Evolutionary conservation across 2,888 invertebrate genomes (phyloP).

Genomic region (Sarcophaga subvicina): DNA sequence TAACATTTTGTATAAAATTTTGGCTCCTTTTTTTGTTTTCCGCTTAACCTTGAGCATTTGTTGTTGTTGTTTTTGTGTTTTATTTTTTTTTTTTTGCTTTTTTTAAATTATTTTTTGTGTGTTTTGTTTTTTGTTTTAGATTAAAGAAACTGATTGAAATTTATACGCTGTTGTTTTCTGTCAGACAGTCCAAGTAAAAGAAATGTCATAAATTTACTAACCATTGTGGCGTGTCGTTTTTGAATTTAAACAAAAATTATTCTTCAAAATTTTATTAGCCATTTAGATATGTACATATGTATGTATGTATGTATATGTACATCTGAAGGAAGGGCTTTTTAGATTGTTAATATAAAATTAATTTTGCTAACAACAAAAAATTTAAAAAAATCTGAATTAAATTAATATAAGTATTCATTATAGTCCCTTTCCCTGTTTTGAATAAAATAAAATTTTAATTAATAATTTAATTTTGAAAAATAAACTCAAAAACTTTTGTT

Average conservation of each 20-base stretch:
- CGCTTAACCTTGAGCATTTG: constrained; percentile 53
- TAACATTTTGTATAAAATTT: neutral
- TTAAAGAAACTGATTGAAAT: constrained; percentile 41
- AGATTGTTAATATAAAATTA: neutral
- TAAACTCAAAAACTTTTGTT: constrained; percentile 12
- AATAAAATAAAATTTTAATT: constrained; percentile 12
- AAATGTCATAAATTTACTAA: constrained; percentile 50
- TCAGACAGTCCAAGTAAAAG: constrained; percentile 10
- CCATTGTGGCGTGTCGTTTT: constrained; percentile 6
- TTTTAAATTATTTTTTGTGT: constrained; percentile 6
- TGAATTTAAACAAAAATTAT: constrained; percentile 10
- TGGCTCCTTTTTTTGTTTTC: constrained; percentile 41
- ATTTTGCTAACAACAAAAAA: constrained; percentile 1
- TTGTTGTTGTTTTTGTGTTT: constrained; percentile 6
- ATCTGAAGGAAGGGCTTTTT: no score
- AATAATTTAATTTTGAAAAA: constrained; percentile 8
- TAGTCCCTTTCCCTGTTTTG: neutral
- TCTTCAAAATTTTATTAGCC: constrained; percentile 13
- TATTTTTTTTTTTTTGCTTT: constrained; percentile 11
- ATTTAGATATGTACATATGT: neutral
- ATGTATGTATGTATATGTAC: neutral
- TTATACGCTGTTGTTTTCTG: constrained; percentile 20
- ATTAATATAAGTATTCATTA: neutral
- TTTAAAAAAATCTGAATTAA: neutral
- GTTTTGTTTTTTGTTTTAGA: constrained; percentile 23